Evolutionary conservation across 2,113 vertebrate species (phyloP), one percentile per base, ranked within the genome.

Genomic region (Thalassoma bifasciatum): DNA sequence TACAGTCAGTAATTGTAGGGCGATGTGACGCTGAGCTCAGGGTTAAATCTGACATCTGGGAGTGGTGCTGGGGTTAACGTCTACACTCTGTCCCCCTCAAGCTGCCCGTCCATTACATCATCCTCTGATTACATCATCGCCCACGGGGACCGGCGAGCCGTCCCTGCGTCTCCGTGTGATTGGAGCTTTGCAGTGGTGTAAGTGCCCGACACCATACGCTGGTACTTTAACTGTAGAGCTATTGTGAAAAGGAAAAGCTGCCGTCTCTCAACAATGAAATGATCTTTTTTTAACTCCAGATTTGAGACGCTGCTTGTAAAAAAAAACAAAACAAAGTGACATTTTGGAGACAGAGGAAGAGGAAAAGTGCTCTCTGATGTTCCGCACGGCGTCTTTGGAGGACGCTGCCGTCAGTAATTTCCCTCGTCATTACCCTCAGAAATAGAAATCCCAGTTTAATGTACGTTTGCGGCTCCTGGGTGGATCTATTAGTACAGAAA

Each of bases 391-490:
- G 42, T 44, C 11, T 12, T 2, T 1, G 42, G 66, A 54, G 22
- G 40, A 50, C 26, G 67, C 50, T 70, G 23, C n/a, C 23, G 10
- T 69, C 71, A 21, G 71, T 80, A 83, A 88, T 90, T 90, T 90
- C 85, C 81, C 81, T 70, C 87, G 77, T 76, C 90, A 88, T 89
- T 88, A 84, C 82, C 83, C 79, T 72, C 79, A 64, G 81, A 80
- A 81, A 89, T 79, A 65, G 60, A 75, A 66, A 60, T 59, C 58
- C 37, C 66, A 46, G 53, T 75, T 82, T 70, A 80, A 85, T 89
- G 77, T 65, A 51, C 51, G 57, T 68, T 77, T 74, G 74, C 54
- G 56, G 70, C 75, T 58, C 30, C 30, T 9, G 22, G 47, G 17
- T 47, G 59, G 53, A 46, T 75, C 44, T 44, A 30, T 64, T 79